Conservation (phyloP, 64 coral and sea anemone species). For the Montipora capricornis region DNA sequence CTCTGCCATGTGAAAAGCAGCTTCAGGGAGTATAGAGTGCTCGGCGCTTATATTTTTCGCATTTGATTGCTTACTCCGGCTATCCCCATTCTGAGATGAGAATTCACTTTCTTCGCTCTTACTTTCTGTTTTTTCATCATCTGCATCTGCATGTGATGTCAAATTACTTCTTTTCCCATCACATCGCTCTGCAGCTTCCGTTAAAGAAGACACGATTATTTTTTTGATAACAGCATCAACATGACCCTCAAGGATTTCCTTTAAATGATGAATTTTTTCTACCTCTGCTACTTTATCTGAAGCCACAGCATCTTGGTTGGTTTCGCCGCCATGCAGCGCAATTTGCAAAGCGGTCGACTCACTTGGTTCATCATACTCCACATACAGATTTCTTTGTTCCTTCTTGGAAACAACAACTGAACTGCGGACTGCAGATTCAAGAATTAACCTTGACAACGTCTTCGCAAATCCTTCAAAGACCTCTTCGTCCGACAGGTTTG, state of each 20-base stretch:
- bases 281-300: not conserved
- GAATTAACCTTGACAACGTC: constrained; percentile 13
- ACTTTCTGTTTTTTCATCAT: not conserved
- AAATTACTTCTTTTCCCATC: not conserved
- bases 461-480: constrained; percentile 48
- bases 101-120: not conserved
- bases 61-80: not conserved
- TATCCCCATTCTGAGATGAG: not conserved
- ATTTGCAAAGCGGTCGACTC: not conserved
- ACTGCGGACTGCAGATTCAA: constrained; percentile 1
- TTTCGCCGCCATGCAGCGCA: not conserved
- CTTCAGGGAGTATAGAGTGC: not conserved
- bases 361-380: not conserved
- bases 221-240: not conserved
- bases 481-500: not conserved
- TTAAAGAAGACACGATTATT: not conserved
- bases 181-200: not conserved
- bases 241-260: not conserved
- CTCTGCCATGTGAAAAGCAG: not conserved
- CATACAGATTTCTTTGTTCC: not conserved
- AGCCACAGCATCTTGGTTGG: no score
- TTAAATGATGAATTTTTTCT: not conserved
- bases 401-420: not conserved
- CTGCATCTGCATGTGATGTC: not conserved
- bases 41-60: not conserved